Evolutionary conservation across 2,797 vertebrate species (phyloP).

Genomic region (Argyrosomus regius): DNA sequence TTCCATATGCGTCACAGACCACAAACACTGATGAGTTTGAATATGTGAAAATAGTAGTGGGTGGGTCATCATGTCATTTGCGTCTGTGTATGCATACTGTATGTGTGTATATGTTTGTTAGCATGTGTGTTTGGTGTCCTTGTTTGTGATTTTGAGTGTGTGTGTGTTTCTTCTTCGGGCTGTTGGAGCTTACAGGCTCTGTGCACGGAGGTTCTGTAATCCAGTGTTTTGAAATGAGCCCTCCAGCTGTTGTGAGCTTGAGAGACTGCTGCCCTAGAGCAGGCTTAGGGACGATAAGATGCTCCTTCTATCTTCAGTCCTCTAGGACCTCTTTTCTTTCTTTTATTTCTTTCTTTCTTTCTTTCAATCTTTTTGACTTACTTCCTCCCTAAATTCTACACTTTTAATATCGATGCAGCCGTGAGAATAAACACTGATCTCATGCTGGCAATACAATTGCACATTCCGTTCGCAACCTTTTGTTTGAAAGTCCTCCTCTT

Average conservation of each 20-base stretch:
- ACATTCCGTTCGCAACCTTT: constrained; percentile 25
- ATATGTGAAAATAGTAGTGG: constrained; percentile 27
- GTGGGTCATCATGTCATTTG: constrained; percentile 33
- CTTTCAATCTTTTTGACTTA: constrained; percentile 5
- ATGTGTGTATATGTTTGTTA: constrained; percentile 23
- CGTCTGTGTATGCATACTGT: constrained; percentile 21
- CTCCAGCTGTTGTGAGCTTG: constrained; percentile 79
- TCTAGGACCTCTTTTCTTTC: constrained; percentile 27
- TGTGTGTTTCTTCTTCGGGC: constrained; percentile 51
- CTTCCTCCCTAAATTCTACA: constrained; percentile 26
- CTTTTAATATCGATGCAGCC: constrained; percentile 19
- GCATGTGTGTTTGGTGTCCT: constrained; percentile 13
- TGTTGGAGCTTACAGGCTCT: constrained; percentile 70
- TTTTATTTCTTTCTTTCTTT: constrained; percentile 7
- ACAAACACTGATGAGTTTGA: constrained; percentile 43
- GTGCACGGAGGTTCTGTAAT: constrained; percentile 74
- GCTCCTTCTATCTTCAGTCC: constrained; percentile 66
- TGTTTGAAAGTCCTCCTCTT: constrained; percentile 30
- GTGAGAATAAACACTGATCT: constrained; percentile 31
- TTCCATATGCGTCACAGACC: constrained; percentile 41
- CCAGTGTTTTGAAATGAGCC: constrained; percentile 81
- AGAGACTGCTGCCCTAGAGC: constrained; percentile 71
- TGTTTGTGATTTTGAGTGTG: constrained; percentile 19
- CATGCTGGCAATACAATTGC: constrained; percentile 4
- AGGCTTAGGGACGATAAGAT: constrained; percentile 73